A percentile compares a stretch with the other conserved stretches of the same genome.
These are phyloP conservation scores for Ptilonorhynchus violaceus DNA, from an alignment of 2,113 vertebrate genomes.

Conservation along the genomic window DNA sequence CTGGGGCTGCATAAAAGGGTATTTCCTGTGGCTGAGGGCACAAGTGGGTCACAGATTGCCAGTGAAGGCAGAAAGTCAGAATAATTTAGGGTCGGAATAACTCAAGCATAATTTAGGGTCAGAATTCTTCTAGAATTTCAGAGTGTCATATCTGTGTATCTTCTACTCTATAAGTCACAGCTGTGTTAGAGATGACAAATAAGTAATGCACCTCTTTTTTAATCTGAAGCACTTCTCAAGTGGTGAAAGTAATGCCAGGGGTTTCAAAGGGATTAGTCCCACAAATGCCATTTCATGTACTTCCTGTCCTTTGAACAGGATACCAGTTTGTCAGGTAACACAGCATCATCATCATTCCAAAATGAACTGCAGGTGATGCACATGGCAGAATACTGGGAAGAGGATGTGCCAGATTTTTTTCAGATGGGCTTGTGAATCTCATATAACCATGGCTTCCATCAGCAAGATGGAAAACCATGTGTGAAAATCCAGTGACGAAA, in stretches of 20 bases:
- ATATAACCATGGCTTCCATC: not conserved
- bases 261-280: not conserved
- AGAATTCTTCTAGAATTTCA: not conserved
- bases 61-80: not conserved
- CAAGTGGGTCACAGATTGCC: rapidly evolving
- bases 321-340: not conserved
- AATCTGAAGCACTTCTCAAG: not conserved
- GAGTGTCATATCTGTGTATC: not conserved
- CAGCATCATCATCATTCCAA: not conserved
- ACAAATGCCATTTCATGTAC: rapidly evolving
- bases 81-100: not conserved
- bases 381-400: not conserved
- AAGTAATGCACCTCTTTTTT: not conserved
- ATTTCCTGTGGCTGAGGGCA: rapidly evolving
- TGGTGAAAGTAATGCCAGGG: not conserved
- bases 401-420: not conserved
- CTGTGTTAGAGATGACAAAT: not conserved
- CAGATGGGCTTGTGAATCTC: not conserved
- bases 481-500: not conserved
- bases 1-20: not conserved
- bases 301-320: not conserved
- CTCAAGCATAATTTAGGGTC: not conserved
- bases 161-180: not conserved
- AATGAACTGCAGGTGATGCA: not conserved
- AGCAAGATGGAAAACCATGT: not conserved